Conservation (phyloP, 2,888 invertebrate genomes). For the Eristalinus aeneus region DNA sequence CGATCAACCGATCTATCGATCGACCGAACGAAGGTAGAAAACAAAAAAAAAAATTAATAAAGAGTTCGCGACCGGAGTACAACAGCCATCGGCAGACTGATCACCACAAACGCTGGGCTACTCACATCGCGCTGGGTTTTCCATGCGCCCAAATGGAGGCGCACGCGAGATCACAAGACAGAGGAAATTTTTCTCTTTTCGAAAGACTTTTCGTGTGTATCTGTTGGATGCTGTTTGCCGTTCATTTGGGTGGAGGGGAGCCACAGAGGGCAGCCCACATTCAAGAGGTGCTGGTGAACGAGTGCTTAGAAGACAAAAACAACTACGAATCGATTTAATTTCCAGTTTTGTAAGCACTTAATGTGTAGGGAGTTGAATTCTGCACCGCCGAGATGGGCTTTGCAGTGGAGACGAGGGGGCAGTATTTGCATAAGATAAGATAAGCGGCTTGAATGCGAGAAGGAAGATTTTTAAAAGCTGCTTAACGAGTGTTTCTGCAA, state of each 20-base stretch:
- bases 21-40: background rate
- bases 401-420: background rate
- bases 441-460: background rate
- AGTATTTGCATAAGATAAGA: background rate
- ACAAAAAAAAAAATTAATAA: slow-evolving; percentile 14
- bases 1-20: slow-evolving; percentile 16
- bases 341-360: slow-evolving; percentile 40
- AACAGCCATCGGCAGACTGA: slow-evolving; percentile 60
- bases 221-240: background rate
- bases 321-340: slow-evolving; percentile 36
- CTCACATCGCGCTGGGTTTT: slow-evolving; percentile 48
- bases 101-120: slow-evolving; percentile 23
- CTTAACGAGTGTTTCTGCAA: background rate
- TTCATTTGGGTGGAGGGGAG: background rate
- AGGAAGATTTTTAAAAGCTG: background rate
- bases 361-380: slow-evolving; percentile 9
- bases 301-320: background rate
- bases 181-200: slow-evolving; percentile 63
- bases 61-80: slow-evolving; percentile 46
- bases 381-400: slow-evolving; percentile 26
- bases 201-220: slow-evolving; percentile 25
- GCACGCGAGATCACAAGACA: background rate
- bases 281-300: background rate
- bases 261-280: background rate
- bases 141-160: slow-evolving; percentile 53